Evolutionary conservation across 2,888 invertebrate species (phyloP).

Genomic region (Cremastinae sp.): DNA sequence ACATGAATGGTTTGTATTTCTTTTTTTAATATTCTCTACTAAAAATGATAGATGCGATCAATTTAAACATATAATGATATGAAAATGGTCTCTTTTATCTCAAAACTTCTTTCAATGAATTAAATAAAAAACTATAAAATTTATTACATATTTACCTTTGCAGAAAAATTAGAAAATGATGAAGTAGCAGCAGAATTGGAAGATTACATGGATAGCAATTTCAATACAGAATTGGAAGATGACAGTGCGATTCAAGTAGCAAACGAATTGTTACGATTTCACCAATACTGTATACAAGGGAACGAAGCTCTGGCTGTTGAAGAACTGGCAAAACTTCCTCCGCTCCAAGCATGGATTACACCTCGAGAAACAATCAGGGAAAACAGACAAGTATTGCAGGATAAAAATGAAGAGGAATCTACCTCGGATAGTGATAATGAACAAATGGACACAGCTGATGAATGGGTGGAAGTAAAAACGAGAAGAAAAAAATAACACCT

Average conservation of each 20-base stretch:
- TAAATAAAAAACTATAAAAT: not conserved
- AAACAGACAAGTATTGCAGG: constrained; percentile 8
- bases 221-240: constrained; percentile 74
- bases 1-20: constrained; percentile 71
- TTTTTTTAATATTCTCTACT: constrained; percentile 1
- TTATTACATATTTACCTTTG: constrained; percentile 23
- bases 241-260: constrained; percentile 74
- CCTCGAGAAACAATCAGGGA: constrained; percentile 44
- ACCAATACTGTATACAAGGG: constrained; percentile 68
- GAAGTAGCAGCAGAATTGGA: constrained; percentile 74
- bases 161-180: constrained; percentile 68
- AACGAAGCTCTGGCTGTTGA: constrained; percentile 61
- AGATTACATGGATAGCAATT: constrained; percentile 73
- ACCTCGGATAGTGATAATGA: constrained; percentile 58
- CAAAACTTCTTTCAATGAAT: not conserved
- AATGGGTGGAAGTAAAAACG: constrained; percentile 73
- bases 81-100: too few relatives aligned
- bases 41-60: too few relatives aligned
- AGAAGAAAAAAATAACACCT: constrained; percentile 68
- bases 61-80: too few relatives aligned
- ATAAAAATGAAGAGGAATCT: constrained; percentile 44
- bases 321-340: constrained; percentile 72
- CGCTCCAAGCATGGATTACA: constrained; percentile 72
- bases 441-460: constrained; percentile 69
- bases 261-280: constrained; percentile 71